Evolutionary conservation across 2,113 vertebrate genomes (phyloP).

Genomic region (Anhinga anhinga): DNA sequence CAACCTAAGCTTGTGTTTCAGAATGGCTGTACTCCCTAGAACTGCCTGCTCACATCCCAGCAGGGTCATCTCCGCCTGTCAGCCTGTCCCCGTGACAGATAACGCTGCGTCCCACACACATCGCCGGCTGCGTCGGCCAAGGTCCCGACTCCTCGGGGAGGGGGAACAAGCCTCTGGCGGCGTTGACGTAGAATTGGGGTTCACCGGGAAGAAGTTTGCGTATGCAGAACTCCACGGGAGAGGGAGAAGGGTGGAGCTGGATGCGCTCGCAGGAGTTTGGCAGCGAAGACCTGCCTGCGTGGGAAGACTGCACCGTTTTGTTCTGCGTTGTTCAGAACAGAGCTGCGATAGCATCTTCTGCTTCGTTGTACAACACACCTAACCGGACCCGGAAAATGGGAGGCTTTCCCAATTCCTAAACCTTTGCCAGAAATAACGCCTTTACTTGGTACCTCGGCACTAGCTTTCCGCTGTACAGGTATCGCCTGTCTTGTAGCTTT

Average conservation of each 20-base stretch:
- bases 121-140: not conserved
- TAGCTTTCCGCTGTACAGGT: not conserved
- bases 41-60: not conserved
- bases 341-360: not conserved
- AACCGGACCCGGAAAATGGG: fast-evolving
- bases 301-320: not conserved
- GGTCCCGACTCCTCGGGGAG: not conserved
- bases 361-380: not conserved
- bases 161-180: not conserved
- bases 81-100: not conserved
- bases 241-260: not conserved
- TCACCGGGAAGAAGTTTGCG: not conserved
- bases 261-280: not conserved
- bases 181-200: not conserved
- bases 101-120: not conserved
- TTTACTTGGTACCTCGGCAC: not conserved
- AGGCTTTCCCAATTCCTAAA: not conserved
- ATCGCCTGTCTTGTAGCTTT: not conserved
- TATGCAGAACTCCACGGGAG: fast-evolving
- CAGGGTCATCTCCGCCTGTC: not conserved
- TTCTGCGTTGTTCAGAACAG: not conserved
- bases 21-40: not conserved
- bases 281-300: fast-evolving
- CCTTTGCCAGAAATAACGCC: too few relatives aligned
- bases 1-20: not conserved